These are phyloP conservation scores for Egretta garzetta DNA, from an alignment of 2,113 vertebrate species.

Conservation along the genomic window DNA sequence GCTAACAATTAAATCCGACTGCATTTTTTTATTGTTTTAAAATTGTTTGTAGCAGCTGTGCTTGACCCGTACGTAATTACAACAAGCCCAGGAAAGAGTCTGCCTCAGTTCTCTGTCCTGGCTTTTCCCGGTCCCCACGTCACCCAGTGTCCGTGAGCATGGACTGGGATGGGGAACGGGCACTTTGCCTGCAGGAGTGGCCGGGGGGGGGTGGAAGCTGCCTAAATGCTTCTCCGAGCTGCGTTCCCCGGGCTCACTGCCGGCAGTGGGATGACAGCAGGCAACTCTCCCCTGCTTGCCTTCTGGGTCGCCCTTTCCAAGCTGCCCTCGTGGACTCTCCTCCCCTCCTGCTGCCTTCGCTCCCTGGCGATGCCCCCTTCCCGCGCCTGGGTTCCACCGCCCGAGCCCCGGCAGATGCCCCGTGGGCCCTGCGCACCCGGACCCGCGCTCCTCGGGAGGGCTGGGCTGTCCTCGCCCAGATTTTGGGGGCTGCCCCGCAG, in stretches of 20 bases:
- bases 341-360: neutral
- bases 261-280: fast-evolving
- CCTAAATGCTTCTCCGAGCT: neutral
- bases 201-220: neutral
- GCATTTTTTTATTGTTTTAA: neutral
- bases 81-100: neutral
- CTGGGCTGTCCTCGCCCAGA: neutral
- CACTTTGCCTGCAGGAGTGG: neutral
- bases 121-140: neutral
- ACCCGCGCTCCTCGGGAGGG: fast-evolving
- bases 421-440: neutral
- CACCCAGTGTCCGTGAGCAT: fast-evolving
- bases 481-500: neutral
- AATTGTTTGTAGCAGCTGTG: neutral
- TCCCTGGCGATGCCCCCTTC: no score
- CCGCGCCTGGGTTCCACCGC: neutral
- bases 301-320: neutral
- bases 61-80: neutral
- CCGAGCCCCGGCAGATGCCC: neutral
- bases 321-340: neutral
- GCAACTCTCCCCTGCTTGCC: neutral
- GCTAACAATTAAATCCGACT: neutral
- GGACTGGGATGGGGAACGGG: neutral
- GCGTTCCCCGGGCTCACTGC: neutral
- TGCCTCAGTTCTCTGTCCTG: neutral